Percentiles rank a stretch among this genome's conserved stretches.
phyloP scores from a whole-genome alignment of 1,140 invertebrate genomes.

The Macrobrachium rosenbergii region DNA sequence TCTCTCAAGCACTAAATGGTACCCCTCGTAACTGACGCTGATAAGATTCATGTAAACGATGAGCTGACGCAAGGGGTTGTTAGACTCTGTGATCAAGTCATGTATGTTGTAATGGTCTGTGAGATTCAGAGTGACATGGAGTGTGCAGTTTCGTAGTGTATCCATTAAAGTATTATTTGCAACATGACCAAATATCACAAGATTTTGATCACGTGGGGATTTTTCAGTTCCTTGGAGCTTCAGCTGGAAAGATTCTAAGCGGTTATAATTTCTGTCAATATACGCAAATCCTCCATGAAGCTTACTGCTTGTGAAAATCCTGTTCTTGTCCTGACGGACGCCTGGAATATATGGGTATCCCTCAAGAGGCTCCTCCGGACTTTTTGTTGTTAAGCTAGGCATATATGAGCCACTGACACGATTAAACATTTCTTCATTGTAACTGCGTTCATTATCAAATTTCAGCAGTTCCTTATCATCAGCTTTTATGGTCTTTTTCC shows the following conservation, averaged over 20 bases:
- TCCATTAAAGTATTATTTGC: conserved; percentile 38
- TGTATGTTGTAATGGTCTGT: conserved; percentile 51
- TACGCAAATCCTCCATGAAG: conserved; percentile 48
- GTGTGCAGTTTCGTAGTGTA: conserved; percentile 50
- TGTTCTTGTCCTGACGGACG: conserved; percentile 12
- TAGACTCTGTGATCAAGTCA: conserved; percentile 36
- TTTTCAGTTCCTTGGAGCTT: not conserved
- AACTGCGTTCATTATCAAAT: not conserved
- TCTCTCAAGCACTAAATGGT: conserved; percentile 53
- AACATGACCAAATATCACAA: conserved; percentile 53
- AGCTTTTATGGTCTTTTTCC: conserved; percentile 8
- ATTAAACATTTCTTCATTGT: conserved; percentile 50
- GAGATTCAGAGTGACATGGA: conserved; percentile 46
- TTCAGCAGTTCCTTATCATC: not conserved
- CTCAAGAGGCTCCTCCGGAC: not conserved
- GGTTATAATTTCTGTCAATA: conserved; percentile 7
- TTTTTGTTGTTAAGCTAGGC: not conserved
- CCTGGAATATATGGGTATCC: conserved; percentile 11
- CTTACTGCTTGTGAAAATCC: conserved; percentile 36
- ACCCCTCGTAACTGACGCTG: conserved; percentile 55
- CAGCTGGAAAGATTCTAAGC: not conserved
- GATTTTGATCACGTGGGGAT: conserved; percentile 38
- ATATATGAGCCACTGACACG: conserved; percentile 22
- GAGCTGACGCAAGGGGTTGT: conserved; percentile 52
- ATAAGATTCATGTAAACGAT: conserved; percentile 60